phyloP scores from a whole-genome alignment of 1,140 invertebrate genomes.

The Plutomurus gul region DNA sequence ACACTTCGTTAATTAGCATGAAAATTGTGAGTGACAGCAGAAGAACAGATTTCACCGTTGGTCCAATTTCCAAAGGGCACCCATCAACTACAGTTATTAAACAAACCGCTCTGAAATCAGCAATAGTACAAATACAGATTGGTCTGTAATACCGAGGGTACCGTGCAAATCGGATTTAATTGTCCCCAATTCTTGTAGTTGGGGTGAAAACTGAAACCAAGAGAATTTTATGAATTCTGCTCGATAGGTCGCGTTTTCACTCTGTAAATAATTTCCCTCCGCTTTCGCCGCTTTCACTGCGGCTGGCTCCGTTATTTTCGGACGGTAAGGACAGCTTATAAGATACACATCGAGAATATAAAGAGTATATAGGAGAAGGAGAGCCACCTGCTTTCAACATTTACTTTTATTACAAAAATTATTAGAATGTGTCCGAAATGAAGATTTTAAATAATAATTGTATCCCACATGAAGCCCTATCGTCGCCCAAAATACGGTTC shows the following conservation, averaged over 20 bases:
- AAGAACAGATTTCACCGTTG: conserved; percentile 52
- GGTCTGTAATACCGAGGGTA: not conserved
- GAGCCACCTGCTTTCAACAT: conserved; percentile 62
- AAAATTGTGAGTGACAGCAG: conserved; percentile 47
- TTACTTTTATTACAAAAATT: no score
- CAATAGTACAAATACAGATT: not conserved
- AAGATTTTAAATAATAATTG: not conserved
- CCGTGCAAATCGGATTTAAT: conserved; percentile 41
- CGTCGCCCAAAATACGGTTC: conserved; percentile 80
- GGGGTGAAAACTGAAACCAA: conserved; percentile 51
- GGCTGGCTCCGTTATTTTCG: conserved; percentile 52
- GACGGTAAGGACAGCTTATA: conserved; percentile 53
- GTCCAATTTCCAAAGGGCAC: conserved; percentile 53
- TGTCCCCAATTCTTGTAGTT: conserved; percentile 38
- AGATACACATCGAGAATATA: conserved; percentile 67
- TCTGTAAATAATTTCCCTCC: conserved; percentile 41
- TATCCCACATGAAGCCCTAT: conserved; percentile 71
- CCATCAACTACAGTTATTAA: conserved; percentile 9
- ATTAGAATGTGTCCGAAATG: not conserved
- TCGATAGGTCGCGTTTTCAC: conserved; percentile 45
- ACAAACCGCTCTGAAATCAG: not conserved
- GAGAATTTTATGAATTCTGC: conserved; percentile 53
- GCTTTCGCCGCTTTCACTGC: conserved; percentile 51
- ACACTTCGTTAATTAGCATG: conserved; percentile 52
- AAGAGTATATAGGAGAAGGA: conserved; percentile 71